These are phyloP conservation scores for Erebia epiphron DNA, from an alignment of 2,888 invertebrate genomes.

Conservation along the genomic window DNA sequence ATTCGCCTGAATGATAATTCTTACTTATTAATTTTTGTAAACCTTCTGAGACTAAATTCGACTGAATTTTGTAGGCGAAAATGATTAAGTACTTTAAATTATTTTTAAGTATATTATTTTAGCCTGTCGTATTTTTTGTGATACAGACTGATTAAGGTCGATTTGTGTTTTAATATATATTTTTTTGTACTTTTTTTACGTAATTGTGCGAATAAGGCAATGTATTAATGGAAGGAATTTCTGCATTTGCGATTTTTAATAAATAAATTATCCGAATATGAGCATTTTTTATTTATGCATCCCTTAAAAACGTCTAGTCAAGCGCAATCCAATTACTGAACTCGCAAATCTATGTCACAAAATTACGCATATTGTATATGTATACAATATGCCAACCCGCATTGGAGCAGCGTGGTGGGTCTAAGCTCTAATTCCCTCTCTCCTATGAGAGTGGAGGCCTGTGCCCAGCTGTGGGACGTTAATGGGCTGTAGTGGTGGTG, in stretches of 20 bases:
- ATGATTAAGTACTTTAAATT: slow-evolving; percentile 20
- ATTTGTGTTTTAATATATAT: slow-evolving; percentile 24
- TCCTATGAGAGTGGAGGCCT: too few species aligned
- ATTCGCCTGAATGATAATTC: background rate
- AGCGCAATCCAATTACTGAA: too few species aligned
- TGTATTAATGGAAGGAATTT: slow-evolving; percentile 47
- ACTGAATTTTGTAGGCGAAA: slow-evolving; percentile 11
- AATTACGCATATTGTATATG: too few species aligned
- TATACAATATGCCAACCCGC: too few species aligned
- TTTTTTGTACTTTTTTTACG: slow-evolving; percentile 47
- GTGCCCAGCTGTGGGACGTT: too few species aligned
- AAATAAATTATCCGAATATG: slow-evolving; percentile 43
- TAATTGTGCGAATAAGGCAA: slow-evolving; percentile 26
- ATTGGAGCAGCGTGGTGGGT: too few species aligned
- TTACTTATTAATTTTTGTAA: background rate
- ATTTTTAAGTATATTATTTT: slow-evolving; percentile 27
- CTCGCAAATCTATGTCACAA: too few species aligned
- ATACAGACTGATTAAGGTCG: slow-evolving; percentile 48
- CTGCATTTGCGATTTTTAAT: slow-evolving; percentile 54
- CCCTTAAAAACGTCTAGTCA: background rate
- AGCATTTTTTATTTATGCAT: slow-evolving; percentile 20
- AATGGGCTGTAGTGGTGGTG: too few species aligned
- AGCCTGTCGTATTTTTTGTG: slow-evolving; percentile 40
- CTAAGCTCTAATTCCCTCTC: too few species aligned
- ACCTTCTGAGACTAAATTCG: background rate